phyloP scores from a whole-genome alignment of 2,113 vertebrate species.

The Felis chaus region DNA sequence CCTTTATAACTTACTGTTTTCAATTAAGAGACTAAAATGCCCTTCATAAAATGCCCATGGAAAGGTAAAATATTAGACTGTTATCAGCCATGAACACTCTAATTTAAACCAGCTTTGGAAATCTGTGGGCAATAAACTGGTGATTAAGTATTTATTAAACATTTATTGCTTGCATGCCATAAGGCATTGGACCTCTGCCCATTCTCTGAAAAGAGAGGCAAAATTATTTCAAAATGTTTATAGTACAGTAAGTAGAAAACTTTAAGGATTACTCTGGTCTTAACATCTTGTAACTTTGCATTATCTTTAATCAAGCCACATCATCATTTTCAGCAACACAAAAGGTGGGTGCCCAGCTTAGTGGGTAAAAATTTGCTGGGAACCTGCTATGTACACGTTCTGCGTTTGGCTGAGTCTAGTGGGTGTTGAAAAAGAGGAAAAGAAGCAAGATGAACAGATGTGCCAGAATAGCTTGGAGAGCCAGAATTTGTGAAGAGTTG shows the following conservation, averaged over 20 bases:
- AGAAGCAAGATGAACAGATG: neutral
- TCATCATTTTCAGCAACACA: neutral
- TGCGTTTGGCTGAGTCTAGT: neutral
- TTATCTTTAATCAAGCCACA: neutral
- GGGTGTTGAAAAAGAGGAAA: neutral
- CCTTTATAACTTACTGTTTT: conserved; percentile 3
- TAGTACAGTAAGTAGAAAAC: conserved; percentile 21
- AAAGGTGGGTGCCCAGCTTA: neutral
- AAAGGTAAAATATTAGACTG: conserved; percentile 46
- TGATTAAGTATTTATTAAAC: conserved; percentile 59
- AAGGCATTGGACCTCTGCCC: conserved; percentile 51
- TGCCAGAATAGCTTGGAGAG: neutral
- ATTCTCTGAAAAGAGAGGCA: neutral
- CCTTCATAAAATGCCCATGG: conserved; percentile 8
- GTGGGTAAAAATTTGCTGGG: neutral
- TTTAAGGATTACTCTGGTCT: neutral
- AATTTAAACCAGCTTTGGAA: conserved; percentile 65
- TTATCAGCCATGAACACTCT: conserved; percentile 23
- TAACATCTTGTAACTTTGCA: conserved; percentile 11
- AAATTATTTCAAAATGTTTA: conserved; percentile 51
- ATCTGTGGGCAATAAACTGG: conserved; percentile 44
- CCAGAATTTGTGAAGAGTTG: neutral
- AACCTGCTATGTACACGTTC: neutral
- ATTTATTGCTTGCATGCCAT: conserved; percentile 8
- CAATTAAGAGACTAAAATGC: conserved; percentile 12